Percentiles rank a stretch among this genome's conserved stretches.
Conservation (phyloP, 2,888 invertebrate genomes). For the Therioaphis trifolii region DNA sequence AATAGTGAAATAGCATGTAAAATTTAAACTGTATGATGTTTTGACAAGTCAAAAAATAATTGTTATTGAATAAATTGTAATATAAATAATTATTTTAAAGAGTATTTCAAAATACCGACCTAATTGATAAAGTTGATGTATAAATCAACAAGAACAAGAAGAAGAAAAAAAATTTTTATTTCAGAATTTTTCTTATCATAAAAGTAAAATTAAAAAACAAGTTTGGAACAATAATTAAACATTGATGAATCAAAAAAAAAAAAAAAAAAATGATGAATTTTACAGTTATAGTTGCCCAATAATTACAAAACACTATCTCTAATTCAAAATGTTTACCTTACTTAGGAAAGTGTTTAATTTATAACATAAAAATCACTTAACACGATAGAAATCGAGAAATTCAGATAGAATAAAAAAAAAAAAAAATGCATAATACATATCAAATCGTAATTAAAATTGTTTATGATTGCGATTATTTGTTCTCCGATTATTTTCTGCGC, state of each 20-base stretch:
- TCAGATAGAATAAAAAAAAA: slow-evolving; percentile 13
- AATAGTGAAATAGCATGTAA: too few relatives aligned
- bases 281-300: slow-evolving; percentile 9
- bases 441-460: slow-evolving; percentile 41
- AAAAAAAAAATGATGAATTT: too few relatives aligned
- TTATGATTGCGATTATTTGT: slow-evolving; percentile 41
- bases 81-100: too few relatives aligned
- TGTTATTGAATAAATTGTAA: too few relatives aligned
- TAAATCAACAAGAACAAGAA: background rate
- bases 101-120: too few relatives aligned
- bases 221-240: slow-evolving; percentile 55
- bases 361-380: slow-evolving; percentile 10
- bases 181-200: slow-evolving; percentile 15
- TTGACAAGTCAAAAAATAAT: too few relatives aligned
- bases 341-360: background rate
- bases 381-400: background rate
- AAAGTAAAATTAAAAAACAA: slow-evolving; percentile 34
- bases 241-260: slow-evolving; percentile 32
- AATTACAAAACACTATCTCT: slow-evolving; percentile 17
- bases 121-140: too few relatives aligned
- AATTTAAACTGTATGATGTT: too few relatives aligned
- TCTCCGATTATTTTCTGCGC: slow-evolving; percentile 33
- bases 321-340: background rate
- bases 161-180: slow-evolving; percentile 13
- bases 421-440: too few relatives aligned